Evolutionary conservation across 2,113 vertebrate species (phyloP), one percentile per base, ranked within the genome.

Genomic region (Stigmatopora argus): DNA sequence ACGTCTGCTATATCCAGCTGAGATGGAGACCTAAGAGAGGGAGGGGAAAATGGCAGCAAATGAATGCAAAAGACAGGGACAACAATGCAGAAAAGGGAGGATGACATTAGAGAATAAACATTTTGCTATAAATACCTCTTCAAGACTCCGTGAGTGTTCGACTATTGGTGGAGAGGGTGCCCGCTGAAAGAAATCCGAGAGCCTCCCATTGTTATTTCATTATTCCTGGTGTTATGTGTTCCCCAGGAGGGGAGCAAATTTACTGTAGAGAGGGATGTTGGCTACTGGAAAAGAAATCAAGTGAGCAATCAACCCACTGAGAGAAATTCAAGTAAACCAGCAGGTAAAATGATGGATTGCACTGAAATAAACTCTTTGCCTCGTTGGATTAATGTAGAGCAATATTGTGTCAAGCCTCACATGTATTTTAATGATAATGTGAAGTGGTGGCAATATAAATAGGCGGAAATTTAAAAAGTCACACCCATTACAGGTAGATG

Each of bases 1-100:
- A 84, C 77, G 78, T 80, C 75, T 87, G 81, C 77, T 76, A 82
- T 81, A 82, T 86, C 84, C 80, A 79, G 80, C 84, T 79, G 83
- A 80, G 83, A 88, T 75, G 68, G 85, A 83, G 71, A 77, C 65
- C 68, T 26, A 55, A 49, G 80, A 67, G 69, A 79, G 81, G 60
- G 72, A 69, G 72, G 73, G 26, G 71, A 55, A 66, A 78, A 77
- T 74, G 77, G 77, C 65, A 74, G n/a, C 73, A 74, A 71, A 85
- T 80, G 78, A 83, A 85, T 83, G 65, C 75, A 73, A 81, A 79
- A 77, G 77, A 86, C 75, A 55, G 78, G 71, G 76, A 81, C 74
- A 81, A 79, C 78, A 74, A 82, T 64, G 81, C 80, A 85, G 67
- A 51, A 57, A 72, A 80, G 66, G 71, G 66, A 58, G 79, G 77